These are phyloP conservation scores for Cephus sareptanus DNA, from an alignment of 2,888 invertebrate species.

Conservation along the genomic window DNA sequence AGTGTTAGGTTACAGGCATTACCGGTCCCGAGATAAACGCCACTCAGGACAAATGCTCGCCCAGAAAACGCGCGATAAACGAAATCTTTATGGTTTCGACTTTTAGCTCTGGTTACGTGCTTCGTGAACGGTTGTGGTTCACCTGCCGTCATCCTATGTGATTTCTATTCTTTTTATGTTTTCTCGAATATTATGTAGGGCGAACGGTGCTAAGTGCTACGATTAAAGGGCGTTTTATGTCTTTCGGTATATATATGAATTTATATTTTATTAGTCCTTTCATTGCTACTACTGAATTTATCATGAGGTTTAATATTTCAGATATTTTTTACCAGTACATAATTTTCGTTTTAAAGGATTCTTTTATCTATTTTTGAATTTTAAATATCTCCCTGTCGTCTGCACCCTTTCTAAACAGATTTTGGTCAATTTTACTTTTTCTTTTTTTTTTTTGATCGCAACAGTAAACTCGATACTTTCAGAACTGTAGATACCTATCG, in stretches of 20 bases:
- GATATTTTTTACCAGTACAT: neutral
- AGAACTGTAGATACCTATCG: neutral
- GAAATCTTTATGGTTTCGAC: slow-evolving; percentile 43
- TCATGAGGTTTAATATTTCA: neutral
- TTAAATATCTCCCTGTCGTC: neutral
- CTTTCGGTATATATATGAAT: slow-evolving; percentile 1
- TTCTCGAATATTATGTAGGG: slow-evolving; percentile 16
- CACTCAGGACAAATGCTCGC: slow-evolving; percentile 55
- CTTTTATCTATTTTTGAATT: neutral
- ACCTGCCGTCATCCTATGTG: slow-evolving; percentile 32
- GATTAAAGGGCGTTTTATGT: slow-evolving; percentile 42
- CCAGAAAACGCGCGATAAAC: slow-evolving; percentile 50
- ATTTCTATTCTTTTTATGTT: slow-evolving; percentile 9
- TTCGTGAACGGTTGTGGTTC: slow-evolving; percentile 11
- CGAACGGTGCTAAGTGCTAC: slow-evolving; percentile 43
- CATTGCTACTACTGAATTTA: neutral
- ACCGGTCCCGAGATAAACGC: slow-evolving; percentile 51
- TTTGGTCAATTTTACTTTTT: neutral
- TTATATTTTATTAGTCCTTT: neutral
- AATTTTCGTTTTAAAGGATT: neutral
- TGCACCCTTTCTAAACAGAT: neutral
- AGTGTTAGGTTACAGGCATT: slow-evolving; percentile 60
- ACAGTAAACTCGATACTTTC: neutral
- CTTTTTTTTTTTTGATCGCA: neutral
- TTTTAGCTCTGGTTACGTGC: slow-evolving; percentile 27